These are phyloP conservation scores for Nanorana parkeri DNA, from an alignment of 2,113 vertebrate genomes.

Conservation along the genomic window DNA sequence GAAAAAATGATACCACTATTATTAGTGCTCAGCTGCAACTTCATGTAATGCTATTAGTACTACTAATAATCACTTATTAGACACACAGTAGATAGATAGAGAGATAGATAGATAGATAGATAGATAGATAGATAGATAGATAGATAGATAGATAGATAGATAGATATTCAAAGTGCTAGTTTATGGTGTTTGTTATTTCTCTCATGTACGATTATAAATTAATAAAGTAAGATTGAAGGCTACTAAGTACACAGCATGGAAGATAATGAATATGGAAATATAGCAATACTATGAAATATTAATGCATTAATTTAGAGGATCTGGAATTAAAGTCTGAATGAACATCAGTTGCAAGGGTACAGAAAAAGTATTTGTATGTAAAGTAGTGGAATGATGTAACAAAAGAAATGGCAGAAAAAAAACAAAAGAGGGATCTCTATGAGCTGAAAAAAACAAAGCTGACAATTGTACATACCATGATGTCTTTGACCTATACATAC, in stretches of 20 bases:
- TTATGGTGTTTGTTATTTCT: background rate
- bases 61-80: too few relatives aligned
- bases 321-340: background rate
- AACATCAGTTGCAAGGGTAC: background rate
- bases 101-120: too few relatives aligned
- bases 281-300: background rate
- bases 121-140: too few relatives aligned
- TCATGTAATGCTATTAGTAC: too few relatives aligned
- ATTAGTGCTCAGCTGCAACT: too few relatives aligned
- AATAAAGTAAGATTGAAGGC: background rate
- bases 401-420: background rate
- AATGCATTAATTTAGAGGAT: background rate
- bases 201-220: background rate
- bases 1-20: too few relatives aligned
- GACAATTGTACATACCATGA: background rate
- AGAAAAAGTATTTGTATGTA: background rate
- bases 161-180: too few relatives aligned
- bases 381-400: background rate
- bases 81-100: too few relatives aligned
- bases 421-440: background rate
- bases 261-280: slow-evolving; percentile 10
- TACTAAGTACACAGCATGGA: background rate
- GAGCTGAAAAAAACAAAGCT: background rate
- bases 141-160: too few relatives aligned
- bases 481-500: slow-evolving; percentile 23